phyloP scores from a whole-genome alignment of 1,140 invertebrate genomes.

The Drosophila littoralis region DNA sequence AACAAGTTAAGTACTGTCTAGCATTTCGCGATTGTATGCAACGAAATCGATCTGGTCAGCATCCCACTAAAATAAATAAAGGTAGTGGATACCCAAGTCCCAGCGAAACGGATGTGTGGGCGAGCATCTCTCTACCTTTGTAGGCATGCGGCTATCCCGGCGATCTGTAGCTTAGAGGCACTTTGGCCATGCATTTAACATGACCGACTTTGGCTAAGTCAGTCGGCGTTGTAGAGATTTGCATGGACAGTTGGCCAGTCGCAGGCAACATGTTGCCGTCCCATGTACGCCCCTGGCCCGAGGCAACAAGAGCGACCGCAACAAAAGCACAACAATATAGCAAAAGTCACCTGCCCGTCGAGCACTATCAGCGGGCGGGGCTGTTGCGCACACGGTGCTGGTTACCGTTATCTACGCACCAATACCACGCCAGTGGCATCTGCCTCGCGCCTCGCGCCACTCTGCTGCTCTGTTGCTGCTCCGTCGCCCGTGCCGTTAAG shows the following conservation, averaged over 20 bases:
- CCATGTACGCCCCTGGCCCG: conserved; percentile 27
- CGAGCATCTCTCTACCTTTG: no score
- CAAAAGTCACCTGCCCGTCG: conserved; percentile 31
- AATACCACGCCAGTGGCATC: conserved; percentile 4
- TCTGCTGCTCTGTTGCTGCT: conserved; percentile 19
- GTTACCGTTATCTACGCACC: conserved; percentile 11
- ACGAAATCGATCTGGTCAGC: not conserved
- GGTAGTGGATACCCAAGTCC: no score
- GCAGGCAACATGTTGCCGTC: conserved; percentile 49
- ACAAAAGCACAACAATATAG: conserved; percentile 37
- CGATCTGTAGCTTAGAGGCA: conserved; percentile 16
- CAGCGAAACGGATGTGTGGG: no score
- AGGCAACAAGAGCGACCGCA: conserved; percentile 43
- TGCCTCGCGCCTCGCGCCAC: no score
- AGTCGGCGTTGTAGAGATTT: conserved; percentile 20
- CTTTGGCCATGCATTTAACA: conserved; percentile 27
- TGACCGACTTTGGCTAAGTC: conserved; percentile 8
- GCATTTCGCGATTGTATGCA: conserved; percentile 31
- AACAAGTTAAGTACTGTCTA: conserved; percentile 1
- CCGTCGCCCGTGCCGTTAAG: conserved; percentile 37
- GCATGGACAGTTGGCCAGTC: not conserved
- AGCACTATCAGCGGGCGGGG: conserved; percentile 1
- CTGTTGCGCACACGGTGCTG: conserved; percentile 21
- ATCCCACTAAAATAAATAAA: no score
- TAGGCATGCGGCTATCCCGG: not conserved